These are phyloP conservation scores for Sarcophaga peregrina DNA, from an alignment of 1,140 invertebrate species.

Conservation along the genomic window DNA sequence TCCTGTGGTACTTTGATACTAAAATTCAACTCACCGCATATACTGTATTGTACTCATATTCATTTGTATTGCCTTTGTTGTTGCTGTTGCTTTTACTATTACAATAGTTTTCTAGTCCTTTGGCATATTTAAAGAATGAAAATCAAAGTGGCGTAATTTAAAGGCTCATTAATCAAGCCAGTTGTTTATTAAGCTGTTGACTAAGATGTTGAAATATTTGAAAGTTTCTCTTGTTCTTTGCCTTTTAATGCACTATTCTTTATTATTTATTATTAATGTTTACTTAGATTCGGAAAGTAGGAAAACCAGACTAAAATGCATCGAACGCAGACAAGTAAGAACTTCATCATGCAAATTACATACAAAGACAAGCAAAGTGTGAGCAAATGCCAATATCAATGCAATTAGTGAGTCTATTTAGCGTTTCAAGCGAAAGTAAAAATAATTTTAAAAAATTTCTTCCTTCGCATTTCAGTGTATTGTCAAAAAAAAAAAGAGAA, in stretches of 20 bases:
- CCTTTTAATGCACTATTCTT: too few relatives aligned
- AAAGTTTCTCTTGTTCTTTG: constrained; percentile 1
- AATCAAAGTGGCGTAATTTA: constrained; percentile 66
- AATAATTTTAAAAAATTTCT: too few relatives aligned
- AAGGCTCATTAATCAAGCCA: constrained; percentile 64
- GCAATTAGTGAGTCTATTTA: too few relatives aligned
- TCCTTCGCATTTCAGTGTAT: too few relatives aligned
- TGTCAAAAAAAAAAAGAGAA: too few relatives aligned
- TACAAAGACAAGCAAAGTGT: too few relatives aligned
- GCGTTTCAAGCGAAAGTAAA: too few relatives aligned
- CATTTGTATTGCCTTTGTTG: not conserved
- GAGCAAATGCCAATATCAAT: too few relatives aligned
- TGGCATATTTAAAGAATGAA: constrained; percentile 54
- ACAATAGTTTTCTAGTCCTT: not conserved
- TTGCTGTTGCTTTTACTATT: not conserved
- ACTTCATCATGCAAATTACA: too few relatives aligned
- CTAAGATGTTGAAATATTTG: constrained; percentile 29
- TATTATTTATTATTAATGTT: not conserved
- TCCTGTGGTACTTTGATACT: not conserved
- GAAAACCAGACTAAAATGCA: not conserved
- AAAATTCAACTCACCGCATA: not conserved
- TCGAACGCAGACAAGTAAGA: not conserved
- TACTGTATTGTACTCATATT: constrained; percentile 9
- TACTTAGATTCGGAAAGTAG: not conserved
- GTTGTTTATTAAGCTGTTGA: constrained; percentile 42